Evolutionary conservation across 2,888 invertebrate species (phyloP).

Genomic region (Nudaria mundana): DNA sequence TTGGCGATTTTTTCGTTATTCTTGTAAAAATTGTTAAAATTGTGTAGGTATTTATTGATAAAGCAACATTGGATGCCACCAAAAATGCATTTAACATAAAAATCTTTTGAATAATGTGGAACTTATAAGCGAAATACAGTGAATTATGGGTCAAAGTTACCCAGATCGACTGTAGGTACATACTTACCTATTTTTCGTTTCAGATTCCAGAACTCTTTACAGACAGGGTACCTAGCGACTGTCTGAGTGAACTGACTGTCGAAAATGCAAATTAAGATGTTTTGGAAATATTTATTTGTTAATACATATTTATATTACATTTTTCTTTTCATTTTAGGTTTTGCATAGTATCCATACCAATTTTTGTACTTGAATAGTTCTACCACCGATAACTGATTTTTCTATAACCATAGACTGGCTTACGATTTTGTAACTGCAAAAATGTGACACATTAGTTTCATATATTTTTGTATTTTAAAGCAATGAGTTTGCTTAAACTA

Average conservation of each 20-base stretch:
- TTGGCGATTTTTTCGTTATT: no score
- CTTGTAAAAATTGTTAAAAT: no score
- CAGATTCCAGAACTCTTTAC: slow-evolving; percentile 76
- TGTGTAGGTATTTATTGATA: no score
- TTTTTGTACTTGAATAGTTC: slow-evolving; percentile 68
- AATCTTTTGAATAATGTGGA: no score
- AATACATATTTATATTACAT: slow-evolving; percentile 31
- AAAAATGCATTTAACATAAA: no score
- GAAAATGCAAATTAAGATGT: slow-evolving; percentile 55
- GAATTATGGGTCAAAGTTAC: no score
- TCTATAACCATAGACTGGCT: slow-evolving; percentile 74
- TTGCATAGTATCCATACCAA: slow-evolving; percentile 62
- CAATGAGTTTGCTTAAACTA: no score
- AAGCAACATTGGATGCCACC: no score
- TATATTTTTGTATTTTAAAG: no score
- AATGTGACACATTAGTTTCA: neutral
- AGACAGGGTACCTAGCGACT: slow-evolving; percentile 72
- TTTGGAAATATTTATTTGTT: slow-evolving; percentile 31
- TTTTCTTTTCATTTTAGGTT: slow-evolving; percentile 24
- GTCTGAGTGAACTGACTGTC: slow-evolving; percentile 68
- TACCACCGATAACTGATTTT: slow-evolving; percentile 64
- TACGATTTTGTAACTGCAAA: slow-evolving; percentile 57
- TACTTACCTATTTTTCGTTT: slow-evolving; percentile 8
- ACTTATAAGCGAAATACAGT: no score
- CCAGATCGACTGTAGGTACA: no score